phyloP scores from a whole-genome alignment of 2,888 invertebrate genomes.

The Rhagonycha lutea region DNA sequence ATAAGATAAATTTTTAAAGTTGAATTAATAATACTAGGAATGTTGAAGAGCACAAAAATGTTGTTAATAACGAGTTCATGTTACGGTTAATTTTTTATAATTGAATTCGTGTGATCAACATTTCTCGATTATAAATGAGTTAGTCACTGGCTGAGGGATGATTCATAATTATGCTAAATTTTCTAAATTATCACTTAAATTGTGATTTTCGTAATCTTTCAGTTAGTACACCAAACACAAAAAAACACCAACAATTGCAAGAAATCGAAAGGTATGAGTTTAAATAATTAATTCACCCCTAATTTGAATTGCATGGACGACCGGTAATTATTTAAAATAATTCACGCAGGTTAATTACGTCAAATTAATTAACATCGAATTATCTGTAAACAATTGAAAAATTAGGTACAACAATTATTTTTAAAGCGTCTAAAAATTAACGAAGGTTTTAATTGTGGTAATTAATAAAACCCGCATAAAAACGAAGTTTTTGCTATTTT shows the following conservation, averaged over 20 bases:
- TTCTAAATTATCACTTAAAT: neutral
- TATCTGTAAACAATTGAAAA: neutral
- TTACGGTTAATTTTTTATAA: constrained; percentile 14
- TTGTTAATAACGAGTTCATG: constrained; percentile 6
- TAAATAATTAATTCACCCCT: neutral
- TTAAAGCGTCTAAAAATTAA: neutral
- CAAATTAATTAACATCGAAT: neutral
- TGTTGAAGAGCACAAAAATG: constrained; percentile 7
- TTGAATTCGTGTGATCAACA: constrained; percentile 7
- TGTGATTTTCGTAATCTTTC: neutral
- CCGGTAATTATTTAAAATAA: neutral
- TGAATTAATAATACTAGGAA: constrained; percentile 10
- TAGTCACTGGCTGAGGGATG: constrained; percentile 20
- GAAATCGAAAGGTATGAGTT: neutral
- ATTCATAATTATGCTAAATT: constrained; percentile 20
- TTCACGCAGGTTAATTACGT: neutral
- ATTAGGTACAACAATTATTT: neutral
- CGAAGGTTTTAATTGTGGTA: neutral
- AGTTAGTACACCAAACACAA: neutral
- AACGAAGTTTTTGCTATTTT: neutral
- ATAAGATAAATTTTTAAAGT: neutral
- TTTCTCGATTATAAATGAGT: constrained; percentile 7
- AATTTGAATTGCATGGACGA: neutral
- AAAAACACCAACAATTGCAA: no score
- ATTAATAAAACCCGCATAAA: neutral